Conservation (phyloP, 2,888 invertebrate genomes). For the Epistrophe grossulariae region DNA sequence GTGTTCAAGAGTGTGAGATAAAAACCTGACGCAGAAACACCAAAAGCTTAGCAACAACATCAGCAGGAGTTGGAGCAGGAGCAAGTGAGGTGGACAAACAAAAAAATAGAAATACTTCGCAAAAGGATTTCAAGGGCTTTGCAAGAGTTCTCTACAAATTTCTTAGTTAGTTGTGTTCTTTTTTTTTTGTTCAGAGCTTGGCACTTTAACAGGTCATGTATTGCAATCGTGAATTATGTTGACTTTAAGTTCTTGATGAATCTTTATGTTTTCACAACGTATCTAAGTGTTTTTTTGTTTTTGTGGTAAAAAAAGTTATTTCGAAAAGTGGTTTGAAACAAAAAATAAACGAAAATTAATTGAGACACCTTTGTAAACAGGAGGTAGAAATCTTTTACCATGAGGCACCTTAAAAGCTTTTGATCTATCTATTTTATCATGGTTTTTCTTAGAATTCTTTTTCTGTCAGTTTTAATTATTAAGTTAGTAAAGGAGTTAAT, state of each 20-base stretch:
- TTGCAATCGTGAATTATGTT: constrained; percentile 5
- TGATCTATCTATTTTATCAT: too few relatives aligned
- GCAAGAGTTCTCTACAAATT: constrained; percentile 41
- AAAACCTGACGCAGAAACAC: constrained; percentile 30
- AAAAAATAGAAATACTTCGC: constrained; percentile 25
- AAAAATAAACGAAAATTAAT: not conserved
- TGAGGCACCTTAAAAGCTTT: too few relatives aligned
- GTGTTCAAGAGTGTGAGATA: constrained; percentile 53
- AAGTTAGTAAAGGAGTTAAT: too few relatives aligned
- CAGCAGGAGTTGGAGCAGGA: not conserved
- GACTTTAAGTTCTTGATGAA: not conserved
- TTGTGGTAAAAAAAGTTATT: not conserved
- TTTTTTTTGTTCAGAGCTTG: not conserved
- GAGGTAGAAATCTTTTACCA: not conserved
- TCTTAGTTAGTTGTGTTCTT: constrained; percentile 26
- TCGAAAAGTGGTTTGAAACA: not conserved
- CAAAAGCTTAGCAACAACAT: constrained; percentile 24
- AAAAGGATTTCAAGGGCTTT: constrained; percentile 68
- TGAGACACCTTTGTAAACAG: not conserved
- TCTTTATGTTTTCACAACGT: not conserved
- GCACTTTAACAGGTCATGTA: constrained; percentile 29
- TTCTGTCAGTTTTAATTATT: too few relatives aligned
- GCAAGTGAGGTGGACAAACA: constrained; percentile 4
- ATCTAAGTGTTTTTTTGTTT: too few relatives aligned
- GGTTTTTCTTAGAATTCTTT: too few relatives aligned